Base-by-base conservation (phyloP, 2,888 invertebrate genomes). In the Meiosimyza decipiens region DNA sequence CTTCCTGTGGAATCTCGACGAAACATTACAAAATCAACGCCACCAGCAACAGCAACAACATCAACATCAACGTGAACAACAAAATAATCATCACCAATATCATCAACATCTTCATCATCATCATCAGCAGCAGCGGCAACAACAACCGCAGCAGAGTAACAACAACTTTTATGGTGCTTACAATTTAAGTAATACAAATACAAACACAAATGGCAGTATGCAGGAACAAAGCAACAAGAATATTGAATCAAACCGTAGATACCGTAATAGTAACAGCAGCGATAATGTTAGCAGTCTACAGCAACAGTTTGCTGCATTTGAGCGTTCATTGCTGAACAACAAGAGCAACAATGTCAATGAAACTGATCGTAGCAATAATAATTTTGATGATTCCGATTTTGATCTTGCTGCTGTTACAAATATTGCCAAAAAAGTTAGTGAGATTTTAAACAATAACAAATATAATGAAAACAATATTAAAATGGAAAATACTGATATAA, bases 1-100 rank as follows among this genome's bases (percentile, higher is more conserved):
- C 60, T 79, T 80, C 73, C 76, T 80, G 73, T 86, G 86, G 86
- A 84, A 83, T 76, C 79, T 82, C 76, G 84, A 84, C 69, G 83
- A 82, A 69, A 73, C 76, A 71, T 52, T 54, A 62, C 73, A 72
- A 52, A 66, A 72, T 74, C 74, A 68, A n/a, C 54, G 67, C 72
- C 72, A 64, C 57, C 59, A 75, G 16, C 74, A 75, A 64, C 74
- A 75, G 57, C 71, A 73, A 71, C 72, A 78, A 74, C n/a, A n/a
- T n/a, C n/a, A n/a, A n/a, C 76, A 78, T 75, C 78, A 71, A 67
- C 7, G 57, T 60, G 76, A 78, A 76, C 76, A 78, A 77, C 77
- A 68, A 71, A 75, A 77, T 55, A 65, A 76, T 49, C 79, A 78
- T 1, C 78, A 77, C 55, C 79, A 77, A n/a, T 78, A 76, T 16